A percentile compares a stretch with the other conserved stretches of the same genome.
Conservation (phyloP, 2,113 vertebrate genomes). For the Donacobius atricapilla region DNA sequence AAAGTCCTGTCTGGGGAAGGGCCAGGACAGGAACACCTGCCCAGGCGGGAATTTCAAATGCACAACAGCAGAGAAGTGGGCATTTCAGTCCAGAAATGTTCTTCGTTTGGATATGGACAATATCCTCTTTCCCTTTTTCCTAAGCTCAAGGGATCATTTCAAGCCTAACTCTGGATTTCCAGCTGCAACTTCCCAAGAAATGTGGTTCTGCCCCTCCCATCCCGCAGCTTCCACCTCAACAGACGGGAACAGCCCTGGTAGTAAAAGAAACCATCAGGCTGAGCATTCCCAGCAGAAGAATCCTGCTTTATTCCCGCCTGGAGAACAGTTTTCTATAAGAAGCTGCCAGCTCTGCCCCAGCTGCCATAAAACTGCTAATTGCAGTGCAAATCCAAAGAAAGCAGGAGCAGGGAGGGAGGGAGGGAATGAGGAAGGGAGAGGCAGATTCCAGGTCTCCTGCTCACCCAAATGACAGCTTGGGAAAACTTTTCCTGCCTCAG, state of each 20-base stretch:
- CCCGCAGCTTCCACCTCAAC: not conserved
- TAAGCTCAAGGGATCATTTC: not conserved
- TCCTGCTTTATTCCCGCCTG: not conserved
- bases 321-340: not conserved
- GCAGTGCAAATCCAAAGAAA: conserved; percentile 11
- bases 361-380: not conserved
- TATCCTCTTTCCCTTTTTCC: not conserved
- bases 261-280: not conserved
- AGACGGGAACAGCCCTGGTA: not conserved
- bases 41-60: not conserved
- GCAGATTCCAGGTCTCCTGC: not conserved
- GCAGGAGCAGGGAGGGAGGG: not conserved
- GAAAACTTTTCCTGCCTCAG: conserved; percentile 41
- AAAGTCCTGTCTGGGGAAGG: not conserved
- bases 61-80: not conserved
- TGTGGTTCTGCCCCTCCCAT: not conserved
- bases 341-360: not conserved
- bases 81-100: not conserved
- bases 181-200: not conserved
- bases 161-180: not conserved
- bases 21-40: not conserved
- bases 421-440: not conserved
- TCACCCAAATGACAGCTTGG: conserved; percentile 25
- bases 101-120: not conserved
- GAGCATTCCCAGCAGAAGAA: not conserved